Conservation (phyloP, 2,797 vertebrate species). For the Nyctibius grandis region DNA sequence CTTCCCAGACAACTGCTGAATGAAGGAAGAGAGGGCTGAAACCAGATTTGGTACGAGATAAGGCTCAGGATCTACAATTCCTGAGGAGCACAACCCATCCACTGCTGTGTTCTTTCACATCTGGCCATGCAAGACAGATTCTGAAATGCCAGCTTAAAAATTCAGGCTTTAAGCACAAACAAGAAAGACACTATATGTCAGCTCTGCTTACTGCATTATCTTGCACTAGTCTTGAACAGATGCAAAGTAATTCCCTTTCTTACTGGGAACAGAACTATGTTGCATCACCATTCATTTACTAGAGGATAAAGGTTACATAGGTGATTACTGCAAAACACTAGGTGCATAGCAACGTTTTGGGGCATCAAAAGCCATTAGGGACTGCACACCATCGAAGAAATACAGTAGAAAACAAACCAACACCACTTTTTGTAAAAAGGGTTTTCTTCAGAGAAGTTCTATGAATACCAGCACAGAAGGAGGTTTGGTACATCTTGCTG, state of each 20-base stretch:
- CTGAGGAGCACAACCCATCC: not conserved
- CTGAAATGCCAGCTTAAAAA: not conserved
- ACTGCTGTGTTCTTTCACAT: not conserved
- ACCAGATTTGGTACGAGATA: not conserved
- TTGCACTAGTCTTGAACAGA: not conserved
- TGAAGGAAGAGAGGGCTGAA: not conserved
- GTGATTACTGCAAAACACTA: not conserved
- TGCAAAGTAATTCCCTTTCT: not conserved
- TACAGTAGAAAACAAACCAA: not conserved
- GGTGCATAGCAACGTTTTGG: not conserved
- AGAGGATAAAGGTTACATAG: not conserved
- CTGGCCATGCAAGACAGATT: not conserved
- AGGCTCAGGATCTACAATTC: not conserved
- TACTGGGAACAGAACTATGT: fast-evolving
- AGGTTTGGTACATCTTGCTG: not conserved
- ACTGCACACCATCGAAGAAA: not conserved
- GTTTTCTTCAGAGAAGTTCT: not conserved
- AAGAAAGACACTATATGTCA: not conserved
- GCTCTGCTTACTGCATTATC: not conserved
- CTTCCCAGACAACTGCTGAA: not conserved
- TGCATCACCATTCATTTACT: no score
- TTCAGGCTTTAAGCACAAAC: not conserved
- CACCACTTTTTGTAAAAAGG: fast-evolving
- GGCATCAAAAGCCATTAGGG: not conserved
- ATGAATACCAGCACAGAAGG: not conserved